Evolutionary conservation across 2,888 invertebrate genomes (phyloP).

Genomic region (Plagodis pulveraria): DNA sequence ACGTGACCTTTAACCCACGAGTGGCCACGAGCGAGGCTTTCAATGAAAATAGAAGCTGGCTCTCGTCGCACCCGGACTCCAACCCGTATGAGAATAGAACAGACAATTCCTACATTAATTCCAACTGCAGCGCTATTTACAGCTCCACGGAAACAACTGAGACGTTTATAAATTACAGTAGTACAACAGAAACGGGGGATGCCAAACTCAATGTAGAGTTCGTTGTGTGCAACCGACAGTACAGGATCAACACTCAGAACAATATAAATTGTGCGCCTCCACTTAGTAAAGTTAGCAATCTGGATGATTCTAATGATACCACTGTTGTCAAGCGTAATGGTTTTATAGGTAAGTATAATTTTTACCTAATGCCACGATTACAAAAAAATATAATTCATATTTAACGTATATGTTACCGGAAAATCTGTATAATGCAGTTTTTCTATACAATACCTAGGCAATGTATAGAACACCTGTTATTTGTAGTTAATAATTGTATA

Average conservation of each 20-base stretch:
- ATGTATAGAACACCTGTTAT: too few relatives aligned
- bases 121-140: slow-evolving; percentile 53
- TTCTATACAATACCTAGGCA: too few relatives aligned
- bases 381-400: neutral
- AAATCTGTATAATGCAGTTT: too few relatives aligned
- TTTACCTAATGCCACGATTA: neutral
- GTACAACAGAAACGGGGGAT: slow-evolving; percentile 39
- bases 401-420: too few relatives aligned
- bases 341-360: slow-evolving; percentile 47
- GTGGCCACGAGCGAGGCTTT: slow-evolving; percentile 44
- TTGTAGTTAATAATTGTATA: too few relatives aligned
- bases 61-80: slow-evolving; percentile 44
- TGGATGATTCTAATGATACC: slow-evolving; percentile 52
- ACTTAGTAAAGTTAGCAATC: slow-evolving; percentile 48
- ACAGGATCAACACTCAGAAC: slow-evolving; percentile 62
- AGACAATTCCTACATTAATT: slow-evolving; percentile 50
- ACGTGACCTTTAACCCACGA: slow-evolving; percentile 53
- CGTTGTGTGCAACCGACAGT: slow-evolving; percentile 69
- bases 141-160: slow-evolving; percentile 47
- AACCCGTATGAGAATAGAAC: slow-evolving; percentile 48
- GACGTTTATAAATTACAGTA: slow-evolving; percentile 48
- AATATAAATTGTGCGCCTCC: slow-evolving; percentile 46
- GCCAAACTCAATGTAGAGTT: slow-evolving; percentile 49
- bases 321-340: slow-evolving; percentile 42
- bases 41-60: slow-evolving; percentile 56